Conservation (phyloP, 2,888 invertebrate species). For the Altica lythri region DNA sequence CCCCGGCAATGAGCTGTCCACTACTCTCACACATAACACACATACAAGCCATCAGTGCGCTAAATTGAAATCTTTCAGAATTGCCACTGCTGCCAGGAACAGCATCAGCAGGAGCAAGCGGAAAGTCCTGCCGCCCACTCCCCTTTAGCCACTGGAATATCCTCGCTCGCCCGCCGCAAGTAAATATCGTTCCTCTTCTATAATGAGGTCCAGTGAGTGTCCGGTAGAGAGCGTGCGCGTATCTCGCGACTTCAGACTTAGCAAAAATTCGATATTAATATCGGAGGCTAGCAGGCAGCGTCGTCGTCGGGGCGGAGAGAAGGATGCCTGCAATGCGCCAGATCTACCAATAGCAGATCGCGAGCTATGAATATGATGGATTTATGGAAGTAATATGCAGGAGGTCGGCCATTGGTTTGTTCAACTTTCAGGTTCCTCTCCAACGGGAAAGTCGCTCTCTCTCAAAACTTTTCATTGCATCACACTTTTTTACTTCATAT, state of each 20-base stretch:
- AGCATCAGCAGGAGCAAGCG: slow-evolving; percentile 19
- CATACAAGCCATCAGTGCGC: slow-evolving; percentile 50
- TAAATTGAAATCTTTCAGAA: slow-evolving; percentile 58
- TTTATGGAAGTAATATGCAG: slow-evolving; percentile 83
- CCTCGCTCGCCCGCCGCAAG: slow-evolving; percentile 50
- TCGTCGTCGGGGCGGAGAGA: slow-evolving; percentile 46
- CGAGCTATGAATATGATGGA: slow-evolving; percentile 60
- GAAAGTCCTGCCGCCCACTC: slow-evolving; percentile 41
- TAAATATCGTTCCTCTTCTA: slow-evolving; percentile 54
- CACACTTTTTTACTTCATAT: slow-evolving; percentile 16
- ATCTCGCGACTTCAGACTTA: slow-evolving; percentile 50
- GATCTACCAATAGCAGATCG: slow-evolving; percentile 50
- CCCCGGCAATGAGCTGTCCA: slow-evolving; percentile 37
- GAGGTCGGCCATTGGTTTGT: slow-evolving; percentile 69
- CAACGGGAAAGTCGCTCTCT: slow-evolving; percentile 9
- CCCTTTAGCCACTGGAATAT: slow-evolving; percentile 33
- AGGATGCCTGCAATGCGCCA: slow-evolving; percentile 53
- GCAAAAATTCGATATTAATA: slow-evolving; percentile 84
- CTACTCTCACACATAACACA: slow-evolving; percentile 34
- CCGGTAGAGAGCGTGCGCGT: slow-evolving; percentile 53
- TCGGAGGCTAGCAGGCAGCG: slow-evolving; percentile 63
- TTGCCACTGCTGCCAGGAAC: slow-evolving; percentile 45
- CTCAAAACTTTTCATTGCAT: slow-evolving; percentile 22
- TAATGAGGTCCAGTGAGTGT: slow-evolving; percentile 53
- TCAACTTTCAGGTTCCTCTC: slow-evolving; percentile 16